These are phyloP conservation scores for Prunella fulvescens DNA, from an alignment of 2,113 vertebrate genomes.

Conservation along the genomic window DNA sequence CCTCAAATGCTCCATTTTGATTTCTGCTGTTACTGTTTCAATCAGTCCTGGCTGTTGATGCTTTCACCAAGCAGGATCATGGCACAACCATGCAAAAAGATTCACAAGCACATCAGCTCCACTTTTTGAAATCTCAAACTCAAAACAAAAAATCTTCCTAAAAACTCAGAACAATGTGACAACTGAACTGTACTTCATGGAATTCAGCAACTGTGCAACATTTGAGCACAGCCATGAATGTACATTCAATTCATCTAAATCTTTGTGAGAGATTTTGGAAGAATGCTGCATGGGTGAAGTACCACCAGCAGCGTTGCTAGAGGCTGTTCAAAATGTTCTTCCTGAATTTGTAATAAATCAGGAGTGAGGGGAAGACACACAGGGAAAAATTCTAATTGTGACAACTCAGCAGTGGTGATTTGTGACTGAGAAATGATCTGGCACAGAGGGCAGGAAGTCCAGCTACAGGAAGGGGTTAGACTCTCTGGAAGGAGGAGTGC, in stretches of 20 bases:
- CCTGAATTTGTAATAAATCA: not conserved
- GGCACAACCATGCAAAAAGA: rapidly evolving
- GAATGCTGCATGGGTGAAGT: not conserved
- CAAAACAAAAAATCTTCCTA: not conserved
- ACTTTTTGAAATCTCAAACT: not conserved
- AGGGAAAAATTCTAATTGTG: not conserved
- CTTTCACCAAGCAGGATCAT: not conserved
- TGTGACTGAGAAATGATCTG: not conserved
- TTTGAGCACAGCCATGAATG: rapidly evolving
- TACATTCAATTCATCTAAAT: not conserved
- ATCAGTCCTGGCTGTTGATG: not conserved
- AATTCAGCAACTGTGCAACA: not conserved
- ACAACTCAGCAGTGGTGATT: not conserved
- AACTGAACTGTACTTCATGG: not conserved
- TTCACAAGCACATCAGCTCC: not conserved
- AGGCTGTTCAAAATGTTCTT: not conserved
- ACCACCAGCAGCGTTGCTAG: not conserved
- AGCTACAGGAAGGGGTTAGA: not conserved
- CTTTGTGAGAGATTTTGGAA: not conserved
- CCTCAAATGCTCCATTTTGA: not conserved
- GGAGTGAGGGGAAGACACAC: not conserved
- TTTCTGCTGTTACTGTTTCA: not conserved
- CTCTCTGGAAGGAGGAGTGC: not conserved
- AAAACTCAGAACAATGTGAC: rapidly evolving
- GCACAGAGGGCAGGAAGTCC: not conserved